These are phyloP conservation scores for Struthidea cinerea DNA, from an alignment of 2,113 vertebrate species.

Conservation along the genomic window DNA sequence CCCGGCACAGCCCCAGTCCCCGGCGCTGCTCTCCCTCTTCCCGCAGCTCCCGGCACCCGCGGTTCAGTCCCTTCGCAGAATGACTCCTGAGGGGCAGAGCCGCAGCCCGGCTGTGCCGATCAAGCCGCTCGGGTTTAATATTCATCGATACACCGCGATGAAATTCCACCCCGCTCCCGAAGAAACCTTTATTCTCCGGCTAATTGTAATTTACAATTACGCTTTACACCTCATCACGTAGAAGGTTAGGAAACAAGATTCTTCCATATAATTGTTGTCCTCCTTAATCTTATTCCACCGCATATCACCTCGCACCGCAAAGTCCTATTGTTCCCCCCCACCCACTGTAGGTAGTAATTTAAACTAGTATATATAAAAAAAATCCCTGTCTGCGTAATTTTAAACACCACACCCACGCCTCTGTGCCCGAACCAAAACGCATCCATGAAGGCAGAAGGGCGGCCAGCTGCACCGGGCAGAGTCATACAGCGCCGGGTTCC, in stretches of 20 bases:
- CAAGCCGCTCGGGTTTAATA: neutral
- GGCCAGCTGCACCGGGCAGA: neutral
- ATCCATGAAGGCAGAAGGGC: neutral
- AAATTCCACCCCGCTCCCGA: neutral
- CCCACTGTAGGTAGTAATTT: neutral
- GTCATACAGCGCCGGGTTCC: neutral
- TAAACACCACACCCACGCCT: neutral
- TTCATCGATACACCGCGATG: neutral
- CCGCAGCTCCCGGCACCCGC: neutral
- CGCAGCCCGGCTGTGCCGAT: neutral
- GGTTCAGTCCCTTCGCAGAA: neutral
- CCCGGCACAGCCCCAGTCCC: neutral
- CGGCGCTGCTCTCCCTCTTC: neutral
- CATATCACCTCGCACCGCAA: neutral
- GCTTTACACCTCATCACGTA: neutral
- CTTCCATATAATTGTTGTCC: constrained; percentile 8
- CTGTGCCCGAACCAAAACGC: neutral
- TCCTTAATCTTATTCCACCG: neutral
- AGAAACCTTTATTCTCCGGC: constrained; percentile 23
- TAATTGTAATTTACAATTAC: constrained; percentile 51
- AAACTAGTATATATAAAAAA: neutral
- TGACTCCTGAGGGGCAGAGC: neutral
- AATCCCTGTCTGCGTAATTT: neutral
- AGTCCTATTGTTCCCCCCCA: constrained; percentile 58
- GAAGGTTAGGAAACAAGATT: constrained; percentile 40